A percentile compares a stretch with the other conserved stretches of the same genome.
These are phyloP conservation scores for Porites australiensis DNA, from an alignment of 64 coral and sea anemone species.

Conservation along the genomic window DNA sequence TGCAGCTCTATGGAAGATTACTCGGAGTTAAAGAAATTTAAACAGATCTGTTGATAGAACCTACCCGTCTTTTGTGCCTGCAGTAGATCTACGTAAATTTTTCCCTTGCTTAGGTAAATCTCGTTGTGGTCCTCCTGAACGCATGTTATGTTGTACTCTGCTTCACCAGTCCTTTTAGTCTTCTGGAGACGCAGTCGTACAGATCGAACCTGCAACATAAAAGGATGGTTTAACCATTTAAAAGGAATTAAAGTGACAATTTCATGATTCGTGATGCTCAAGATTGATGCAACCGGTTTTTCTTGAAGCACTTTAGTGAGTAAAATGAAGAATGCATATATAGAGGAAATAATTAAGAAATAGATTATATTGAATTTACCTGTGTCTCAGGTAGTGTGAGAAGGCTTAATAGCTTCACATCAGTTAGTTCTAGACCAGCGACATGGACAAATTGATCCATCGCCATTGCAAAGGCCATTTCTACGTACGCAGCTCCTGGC, in stretches of 20 bases:
- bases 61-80: not conserved
- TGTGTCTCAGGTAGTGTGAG: slow-evolving; percentile 70
- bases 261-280: too few species aligned
- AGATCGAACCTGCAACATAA: too few species aligned
- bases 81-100: not conserved
- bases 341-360: too few species aligned
- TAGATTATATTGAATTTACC: too few species aligned
- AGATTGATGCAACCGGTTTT: too few species aligned
- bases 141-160: not conserved
- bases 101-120: slow-evolving; percentile 3
- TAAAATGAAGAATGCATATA: too few species aligned
- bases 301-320: too few species aligned
- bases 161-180: not conserved
- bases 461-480: slow-evolving; percentile 84
- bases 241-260: too few species aligned
- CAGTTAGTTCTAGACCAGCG: slow-evolving; percentile 43
- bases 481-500: slow-evolving; percentile 70
- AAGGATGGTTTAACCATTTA: too few species aligned
- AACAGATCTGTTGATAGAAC: slow-evolving; percentile 8
- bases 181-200: too few species aligned
- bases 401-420: slow-evolving; percentile 56
- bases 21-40: too few species aligned
- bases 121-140: slow-evolving; percentile 29
- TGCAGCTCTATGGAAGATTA: too few species aligned
- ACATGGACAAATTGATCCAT: slow-evolving; percentile 43